Evolutionary conservation across 1,140 invertebrate species (phyloP).

Genomic region (Pogonomyrmex californicus): DNA sequence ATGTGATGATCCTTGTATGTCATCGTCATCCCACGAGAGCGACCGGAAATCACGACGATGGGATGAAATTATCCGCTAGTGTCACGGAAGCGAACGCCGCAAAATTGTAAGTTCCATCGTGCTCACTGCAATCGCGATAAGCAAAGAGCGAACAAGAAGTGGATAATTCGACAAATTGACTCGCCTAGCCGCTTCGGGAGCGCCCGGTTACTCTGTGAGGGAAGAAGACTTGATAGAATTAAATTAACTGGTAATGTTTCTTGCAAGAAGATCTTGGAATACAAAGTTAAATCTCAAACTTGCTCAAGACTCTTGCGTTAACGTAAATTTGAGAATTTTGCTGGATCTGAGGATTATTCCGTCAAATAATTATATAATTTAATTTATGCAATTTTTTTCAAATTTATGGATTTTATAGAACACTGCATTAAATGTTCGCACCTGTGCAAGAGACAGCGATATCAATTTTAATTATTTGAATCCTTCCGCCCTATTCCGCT

Average conservation of each 20-base stretch:
- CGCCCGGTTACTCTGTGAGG: neutral
- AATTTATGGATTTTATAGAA: neutral
- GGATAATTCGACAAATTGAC: slow-evolving; percentile 47
- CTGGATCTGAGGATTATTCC: neutral
- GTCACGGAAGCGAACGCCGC: slow-evolving; percentile 5
- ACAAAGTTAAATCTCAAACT: neutral
- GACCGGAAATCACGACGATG: slow-evolving; percentile 1
- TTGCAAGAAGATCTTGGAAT: neutral
- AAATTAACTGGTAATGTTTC: neutral
- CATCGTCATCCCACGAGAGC: slow-evolving; percentile 68
- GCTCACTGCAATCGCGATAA: slow-evolving; percentile 23
- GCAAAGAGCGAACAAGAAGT: slow-evolving; percentile 1
- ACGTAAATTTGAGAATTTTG: neutral
- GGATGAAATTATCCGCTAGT: slow-evolving; percentile 37
- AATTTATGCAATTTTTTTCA: neutral
- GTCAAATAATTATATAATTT: neutral
- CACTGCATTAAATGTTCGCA: neutral
- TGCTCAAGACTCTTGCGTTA: neutral
- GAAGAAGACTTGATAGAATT: slow-evolving; percentile 3
- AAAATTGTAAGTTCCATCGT: slow-evolving; percentile 27
- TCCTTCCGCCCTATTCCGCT: neutral
- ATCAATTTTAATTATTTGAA: neutral
- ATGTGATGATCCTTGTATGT: slow-evolving; percentile 76
- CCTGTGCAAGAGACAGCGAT: neutral
- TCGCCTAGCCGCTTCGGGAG: neutral